Evolutionary conservation across 2,113 vertebrate species (phyloP).

Genomic region (Gasterosteus nipponicus): DNA sequence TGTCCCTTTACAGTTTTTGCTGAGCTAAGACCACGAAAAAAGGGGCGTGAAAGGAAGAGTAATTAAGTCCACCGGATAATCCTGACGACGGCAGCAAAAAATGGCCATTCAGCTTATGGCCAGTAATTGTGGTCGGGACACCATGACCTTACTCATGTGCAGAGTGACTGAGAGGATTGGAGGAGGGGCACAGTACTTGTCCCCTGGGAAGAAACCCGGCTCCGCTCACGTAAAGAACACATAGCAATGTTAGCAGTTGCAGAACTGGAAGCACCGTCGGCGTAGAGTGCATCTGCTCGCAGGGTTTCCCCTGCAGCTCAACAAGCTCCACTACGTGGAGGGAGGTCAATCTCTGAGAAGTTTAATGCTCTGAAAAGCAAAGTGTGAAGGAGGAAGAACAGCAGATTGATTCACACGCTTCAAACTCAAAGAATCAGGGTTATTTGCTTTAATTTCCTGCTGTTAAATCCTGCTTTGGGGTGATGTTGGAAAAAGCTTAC

Average conservation of each 20-base stretch:
- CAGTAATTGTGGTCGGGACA: constrained; percentile 77
- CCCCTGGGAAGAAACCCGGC: constrained; percentile 48
- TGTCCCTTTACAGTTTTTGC: constrained; percentile 45
- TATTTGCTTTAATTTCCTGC: constrained; percentile 20
- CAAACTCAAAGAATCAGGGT: neutral
- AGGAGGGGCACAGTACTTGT: constrained; percentile 61
- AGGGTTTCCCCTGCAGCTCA: neutral
- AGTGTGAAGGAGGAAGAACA: neutral
- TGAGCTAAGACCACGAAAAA: constrained; percentile 61
- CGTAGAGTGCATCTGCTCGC: constrained; percentile 3
- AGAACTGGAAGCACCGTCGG: constrained; percentile 9
- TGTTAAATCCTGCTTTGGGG: constrained; percentile 15
- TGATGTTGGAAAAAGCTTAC: constrained; percentile 4
- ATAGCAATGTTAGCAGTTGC: constrained; percentile 8
- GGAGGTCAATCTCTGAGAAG: too few species aligned
- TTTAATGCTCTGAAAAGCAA: neutral
- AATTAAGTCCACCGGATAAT: constrained; percentile 70
- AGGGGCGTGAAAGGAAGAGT: constrained; percentile 54
- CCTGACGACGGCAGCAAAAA: constrained; percentile 74
- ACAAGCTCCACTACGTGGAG: neutral
- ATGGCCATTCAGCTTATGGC: constrained; percentile 66
- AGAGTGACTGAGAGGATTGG: constrained; percentile 62
- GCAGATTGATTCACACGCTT: neutral
- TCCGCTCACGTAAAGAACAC: constrained; percentile 45
- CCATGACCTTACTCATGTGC: constrained; percentile 73